Evolutionary conservation across 2,888 invertebrate genomes (phyloP).

Genomic region (Drosophila neotestacea): DNA sequence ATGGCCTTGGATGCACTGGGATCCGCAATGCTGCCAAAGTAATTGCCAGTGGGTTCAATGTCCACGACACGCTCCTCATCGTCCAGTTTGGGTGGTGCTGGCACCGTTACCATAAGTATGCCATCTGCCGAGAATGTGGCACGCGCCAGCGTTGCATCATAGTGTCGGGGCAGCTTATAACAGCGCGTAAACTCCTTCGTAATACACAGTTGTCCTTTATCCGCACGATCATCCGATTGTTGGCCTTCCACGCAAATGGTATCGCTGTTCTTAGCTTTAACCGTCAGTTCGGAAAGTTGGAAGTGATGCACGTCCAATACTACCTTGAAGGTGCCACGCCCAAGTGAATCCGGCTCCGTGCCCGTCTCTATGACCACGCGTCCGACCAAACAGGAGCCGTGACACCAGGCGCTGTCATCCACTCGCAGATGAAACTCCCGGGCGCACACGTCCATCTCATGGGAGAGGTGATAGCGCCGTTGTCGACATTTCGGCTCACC

Average conservation of each 20-base stretch:
- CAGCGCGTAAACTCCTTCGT: conserved; percentile 81
- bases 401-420: conserved; percentile 80
- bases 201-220: conserved; percentile 76
- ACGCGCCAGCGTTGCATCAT: conserved; percentile 81
- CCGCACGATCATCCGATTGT: conserved; percentile 76
- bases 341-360: conserved; percentile 72
- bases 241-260: conserved; percentile 81
- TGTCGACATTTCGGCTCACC: conserved; percentile 67
- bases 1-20: conserved; percentile 71
- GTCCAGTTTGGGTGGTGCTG: conserved; percentile 82
- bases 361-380: conserved; percentile 80
- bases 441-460: conserved; percentile 77
- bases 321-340: conserved; percentile 82
- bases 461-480: conserved; percentile 67
- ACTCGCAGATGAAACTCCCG: conserved; percentile 73
- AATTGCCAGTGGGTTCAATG: conserved; percentile 79
- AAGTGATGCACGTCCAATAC: conserved; percentile 83
- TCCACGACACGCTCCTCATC: conserved; percentile 81
- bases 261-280: conserved; percentile 82
- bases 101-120: conserved; percentile 82
- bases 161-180: conserved; percentile 83
- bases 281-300: conserved; percentile 76
- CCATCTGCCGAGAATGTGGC: conserved; percentile 83
- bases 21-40: conserved; percentile 77
- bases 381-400: conserved; percentile 80